Percentiles rank a stretch among this genome's conserved stretches.
These are phyloP conservation scores for Microctonus aethiopoides DNA, from an alignment of 2,888 invertebrate genomes.

Conservation along the genomic window DNA sequence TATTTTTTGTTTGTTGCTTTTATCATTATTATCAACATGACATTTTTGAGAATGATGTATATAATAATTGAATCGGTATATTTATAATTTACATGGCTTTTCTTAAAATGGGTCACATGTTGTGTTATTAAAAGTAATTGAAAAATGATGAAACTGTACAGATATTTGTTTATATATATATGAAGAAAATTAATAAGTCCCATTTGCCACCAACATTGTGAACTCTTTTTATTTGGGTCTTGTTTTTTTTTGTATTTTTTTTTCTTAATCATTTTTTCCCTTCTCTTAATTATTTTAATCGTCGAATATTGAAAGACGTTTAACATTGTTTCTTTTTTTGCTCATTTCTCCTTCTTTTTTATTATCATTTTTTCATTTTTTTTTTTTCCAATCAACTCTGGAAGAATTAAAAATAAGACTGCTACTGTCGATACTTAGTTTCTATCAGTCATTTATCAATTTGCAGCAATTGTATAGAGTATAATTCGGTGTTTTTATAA, in stretches of 20 bases:
- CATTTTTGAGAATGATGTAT: conserved; percentile 36
- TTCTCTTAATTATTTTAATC: conserved; percentile 13
- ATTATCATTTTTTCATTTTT: conserved; percentile 16
- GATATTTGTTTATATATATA: conserved; percentile 20
- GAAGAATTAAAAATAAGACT: conserved; percentile 49
- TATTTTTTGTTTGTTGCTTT: not conserved
- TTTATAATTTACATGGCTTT: conserved; percentile 43
- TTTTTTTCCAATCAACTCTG: conserved; percentile 41
- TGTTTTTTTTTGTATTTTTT: conserved; percentile 14
- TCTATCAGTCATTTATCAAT: conserved; percentile 63
- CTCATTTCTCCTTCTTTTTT: not conserved
- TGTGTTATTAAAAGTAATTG: conserved; percentile 15
- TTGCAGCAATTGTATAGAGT: conserved; percentile 43
- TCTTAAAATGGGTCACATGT: conserved; percentile 30
- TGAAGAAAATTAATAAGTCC: conserved; percentile 29
- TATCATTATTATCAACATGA: conserved; percentile 37
- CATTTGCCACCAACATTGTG: conserved; percentile 17
- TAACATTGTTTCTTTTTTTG: not conserved
- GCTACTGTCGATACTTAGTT: conserved; percentile 61
- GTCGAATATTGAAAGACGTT: conserved; percentile 14
- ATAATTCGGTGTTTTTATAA: conserved; percentile 36
- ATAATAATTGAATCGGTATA: too few species aligned
- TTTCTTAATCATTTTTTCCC: not conserved
- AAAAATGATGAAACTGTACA: conserved; percentile 33
- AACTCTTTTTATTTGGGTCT: not conserved